Base-by-base conservation (phyloP, 64 coral and sea anemone genomes). In the Dendrophyllia cribrosa region DNA sequence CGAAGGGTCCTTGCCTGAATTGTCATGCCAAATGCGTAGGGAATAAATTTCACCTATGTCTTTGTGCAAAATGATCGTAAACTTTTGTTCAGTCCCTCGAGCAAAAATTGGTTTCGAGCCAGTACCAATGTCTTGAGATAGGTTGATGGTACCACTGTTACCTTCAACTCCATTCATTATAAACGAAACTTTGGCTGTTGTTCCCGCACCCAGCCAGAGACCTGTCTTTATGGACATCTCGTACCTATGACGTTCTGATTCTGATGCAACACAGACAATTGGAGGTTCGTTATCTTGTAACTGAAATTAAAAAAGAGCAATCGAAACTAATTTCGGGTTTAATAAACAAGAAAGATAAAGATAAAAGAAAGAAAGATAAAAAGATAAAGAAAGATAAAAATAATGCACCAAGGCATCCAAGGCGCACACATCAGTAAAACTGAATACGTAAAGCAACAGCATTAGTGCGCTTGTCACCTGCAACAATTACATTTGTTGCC, bases 1-100 rank as follows among this genome's bases (percentile, higher is more conserved):
- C 24, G 89, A 91, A n/a, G 89, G 89, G 43, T 73, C 51, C 2
- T 91, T 71, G 20, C 89, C 89, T 11, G 89, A 72, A n/a, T 91
- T 91, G 66, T 91, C 78, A 58, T 91, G 89, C 10, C 76, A 66
- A 13, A 91, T 61, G 64, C 78, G 89, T 6, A 91, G 63, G 11
- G 76, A 15, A 19, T 64, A 72, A 24, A 91, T 58, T 45, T 77
- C 55, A 70, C 89, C 89, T 4, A 91, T 43, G 25, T 51, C 14
- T 67, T 91, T 71, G 13, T 82, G 48, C 15, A 91, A 65, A 58
- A 65, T 82, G 23, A 82, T 7, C 24, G 72, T 3, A 20, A 91
- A 91, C 17, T 55, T 53, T 55, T 91, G 76, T 12, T 43, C 72
- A 19, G 45, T 72, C 44, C 64, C 89, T 83, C 89, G 78, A 7